Evolutionary conservation across 2,888 invertebrate genomes (phyloP).

Genomic region (Stenolophus ochropezus): DNA sequence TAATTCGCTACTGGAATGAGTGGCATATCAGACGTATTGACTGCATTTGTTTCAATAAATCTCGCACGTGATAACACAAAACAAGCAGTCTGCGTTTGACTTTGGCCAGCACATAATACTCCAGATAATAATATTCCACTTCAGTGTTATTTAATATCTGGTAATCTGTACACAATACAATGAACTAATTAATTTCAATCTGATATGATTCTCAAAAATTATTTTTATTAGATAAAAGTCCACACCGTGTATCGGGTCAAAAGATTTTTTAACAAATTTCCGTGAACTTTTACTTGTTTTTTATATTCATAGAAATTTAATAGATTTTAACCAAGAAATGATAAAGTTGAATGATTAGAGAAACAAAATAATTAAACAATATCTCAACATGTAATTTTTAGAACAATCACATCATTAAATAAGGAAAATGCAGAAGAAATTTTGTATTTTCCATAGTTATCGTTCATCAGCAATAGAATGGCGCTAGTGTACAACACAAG

Average conservation of each 20-base stretch:
- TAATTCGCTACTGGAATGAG: conserved; percentile 3
- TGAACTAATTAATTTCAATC: background rate
- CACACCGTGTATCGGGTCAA: background rate
- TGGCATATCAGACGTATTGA: background rate
- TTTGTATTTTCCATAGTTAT: no score
- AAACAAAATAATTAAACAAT: no score
- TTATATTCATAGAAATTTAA: no score
- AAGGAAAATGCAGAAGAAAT: no score
- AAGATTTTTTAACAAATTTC: background rate
- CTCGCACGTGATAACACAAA: conserved; percentile 1
- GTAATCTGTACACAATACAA: no score
- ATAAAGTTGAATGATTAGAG: no score
- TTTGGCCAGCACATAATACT: background rate
- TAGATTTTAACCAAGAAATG: no score
- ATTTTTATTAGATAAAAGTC: background rate
- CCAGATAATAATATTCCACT: conserved; percentile 11
- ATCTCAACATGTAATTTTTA: no score
- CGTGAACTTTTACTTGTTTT: no score
- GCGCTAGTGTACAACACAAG: no score
- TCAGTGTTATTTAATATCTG: background rate
- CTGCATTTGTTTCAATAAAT: conserved; percentile 16
- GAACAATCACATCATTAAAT: no score
- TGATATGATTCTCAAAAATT: background rate
- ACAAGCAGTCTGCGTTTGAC: background rate
- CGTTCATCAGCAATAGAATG: no score